Evolutionary conservation across 2,888 invertebrate species (phyloP).

Genomic region (Papilio gigon): DNA sequence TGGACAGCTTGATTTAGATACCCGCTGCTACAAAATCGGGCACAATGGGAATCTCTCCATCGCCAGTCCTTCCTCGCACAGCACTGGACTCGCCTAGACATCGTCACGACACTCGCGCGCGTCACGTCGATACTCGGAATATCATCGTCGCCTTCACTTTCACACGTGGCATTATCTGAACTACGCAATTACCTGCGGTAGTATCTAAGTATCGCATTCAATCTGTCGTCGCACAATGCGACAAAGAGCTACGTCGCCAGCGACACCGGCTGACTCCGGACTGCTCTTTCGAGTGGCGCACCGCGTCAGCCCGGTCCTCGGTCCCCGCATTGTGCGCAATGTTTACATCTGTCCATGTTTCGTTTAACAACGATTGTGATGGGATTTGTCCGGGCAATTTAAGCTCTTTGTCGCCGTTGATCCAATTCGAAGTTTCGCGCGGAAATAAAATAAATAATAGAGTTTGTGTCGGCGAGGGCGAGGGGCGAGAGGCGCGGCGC

Average conservation of each 20-base stretch:
- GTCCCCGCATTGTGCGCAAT: constrained; percentile 51
- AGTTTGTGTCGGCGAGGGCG: constrained; percentile 60
- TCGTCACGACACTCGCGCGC: not conserved
- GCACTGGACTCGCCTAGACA: not conserved
- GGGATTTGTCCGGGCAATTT: constrained; percentile 81
- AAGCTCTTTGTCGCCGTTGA: constrained; percentile 77
- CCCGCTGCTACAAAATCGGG: constrained; percentile 51
- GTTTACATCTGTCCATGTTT: constrained; percentile 78
- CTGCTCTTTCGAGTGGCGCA: constrained; percentile 48
- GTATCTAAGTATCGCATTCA: not conserved
- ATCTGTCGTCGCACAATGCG: not conserved
- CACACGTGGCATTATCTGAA: constrained; percentile 16
- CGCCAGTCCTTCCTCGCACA: constrained; percentile 12
- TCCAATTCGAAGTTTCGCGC: constrained; percentile 79
- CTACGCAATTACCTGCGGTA: not conserved
- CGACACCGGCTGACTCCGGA: constrained; percentile 43
- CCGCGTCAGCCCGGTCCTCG: constrained; percentile 16
- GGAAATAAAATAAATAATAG: constrained; percentile 81
- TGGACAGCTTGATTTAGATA: constrained; percentile 48
- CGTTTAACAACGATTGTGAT: constrained; percentile 74
- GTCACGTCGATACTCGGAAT: not conserved
- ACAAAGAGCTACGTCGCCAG: constrained; percentile 7
- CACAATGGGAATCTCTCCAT: constrained; percentile 36
- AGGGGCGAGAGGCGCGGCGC: constrained; percentile 42
- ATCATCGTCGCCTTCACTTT: not conserved